Evolutionary conservation across 2,797 vertebrate species (phyloP), one percentile per base, ranked within the genome.

Genomic region (Spatula versicolor): DNA sequence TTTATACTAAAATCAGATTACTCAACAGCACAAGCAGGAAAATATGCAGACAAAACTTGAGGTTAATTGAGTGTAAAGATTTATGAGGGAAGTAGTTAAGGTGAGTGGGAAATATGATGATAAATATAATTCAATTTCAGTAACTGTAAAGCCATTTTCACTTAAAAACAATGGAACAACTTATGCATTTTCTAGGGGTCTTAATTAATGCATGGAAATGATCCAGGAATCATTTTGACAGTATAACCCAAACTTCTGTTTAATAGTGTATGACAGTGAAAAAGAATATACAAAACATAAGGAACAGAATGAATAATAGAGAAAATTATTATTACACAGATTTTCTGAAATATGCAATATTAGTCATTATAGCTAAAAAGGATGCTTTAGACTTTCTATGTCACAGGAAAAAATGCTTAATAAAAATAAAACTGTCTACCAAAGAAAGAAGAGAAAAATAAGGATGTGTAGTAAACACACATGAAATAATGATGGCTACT

Each of bases 211-310:
- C 50, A 67, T 78, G 35, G 55, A 92, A 91, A 26, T 56, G 28
- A 90, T 58, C 76, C 62, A 33, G 54, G 59, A 91, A 86, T 79
- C 13, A 4, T 55, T 94, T 78, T 84, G 74, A 91, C 76, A 90
- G n/a, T 63, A 43, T 81, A 94, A 33, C 69, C n/a, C 66, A 72
- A 84, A 81, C 37, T 85, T 91, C 58, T 63, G 16, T 79, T 90
- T 63, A 94, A 37, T 79, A 28, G 22, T 83, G 62, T 39, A 62
- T 7, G 75, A 89, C 37, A 87, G 30, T 73, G 39, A 86, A 88
- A 95, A 92, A 41, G n/a, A 81, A 69, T 33, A 76, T 31, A 37
- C 23, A 84, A 91, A 91, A 86, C 82, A 90, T 73, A 88, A 71
- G 52, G 46, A 82, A 82, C 5, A 18, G 23, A 16, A 90, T 76